Evolutionary conservation across 2,888 invertebrate genomes (phyloP).

Genomic region (Mythimna loreyi): DNA sequence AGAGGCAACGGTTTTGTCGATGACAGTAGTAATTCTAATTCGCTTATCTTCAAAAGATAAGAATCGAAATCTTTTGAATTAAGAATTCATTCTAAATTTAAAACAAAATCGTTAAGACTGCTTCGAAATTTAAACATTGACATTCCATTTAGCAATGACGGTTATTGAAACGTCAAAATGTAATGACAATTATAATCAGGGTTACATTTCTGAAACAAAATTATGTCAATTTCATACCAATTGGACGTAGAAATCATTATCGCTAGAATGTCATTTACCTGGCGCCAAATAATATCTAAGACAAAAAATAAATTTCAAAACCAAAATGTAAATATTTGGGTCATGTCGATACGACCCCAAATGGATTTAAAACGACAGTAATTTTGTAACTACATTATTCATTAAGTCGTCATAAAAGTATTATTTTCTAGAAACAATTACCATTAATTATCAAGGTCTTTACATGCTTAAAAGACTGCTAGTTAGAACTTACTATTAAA

Average conservation of each 20-base stretch:
- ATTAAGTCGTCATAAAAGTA: not conserved
- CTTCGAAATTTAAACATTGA: constrained; percentile 11
- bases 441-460: constrained; percentile 20
- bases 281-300: not conserved
- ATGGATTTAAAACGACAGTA: constrained; percentile 13
- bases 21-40: constrained; percentile 16
- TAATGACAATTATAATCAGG: too few species aligned
- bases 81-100: not conserved
- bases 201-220: too few species aligned
- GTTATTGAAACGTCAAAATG: not conserved
- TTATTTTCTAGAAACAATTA: constrained; percentile 10
- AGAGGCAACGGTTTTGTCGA: constrained; percentile 73
- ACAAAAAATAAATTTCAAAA: not conserved
- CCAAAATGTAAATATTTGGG: not conserved
- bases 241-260: not conserved
- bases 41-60: constrained; percentile 7
- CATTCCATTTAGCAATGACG: not conserved
- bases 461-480: constrained; percentile 26
- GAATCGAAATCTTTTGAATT: not conserved
- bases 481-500: constrained; percentile 8
- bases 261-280: not conserved
- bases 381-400: not conserved
- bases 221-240: too few species aligned
- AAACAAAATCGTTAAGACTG: constrained; percentile 18
- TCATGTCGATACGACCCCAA: not conserved